Conservation (phyloP, 2,113 vertebrate species). For the Prietella phreatophila region DNA sequence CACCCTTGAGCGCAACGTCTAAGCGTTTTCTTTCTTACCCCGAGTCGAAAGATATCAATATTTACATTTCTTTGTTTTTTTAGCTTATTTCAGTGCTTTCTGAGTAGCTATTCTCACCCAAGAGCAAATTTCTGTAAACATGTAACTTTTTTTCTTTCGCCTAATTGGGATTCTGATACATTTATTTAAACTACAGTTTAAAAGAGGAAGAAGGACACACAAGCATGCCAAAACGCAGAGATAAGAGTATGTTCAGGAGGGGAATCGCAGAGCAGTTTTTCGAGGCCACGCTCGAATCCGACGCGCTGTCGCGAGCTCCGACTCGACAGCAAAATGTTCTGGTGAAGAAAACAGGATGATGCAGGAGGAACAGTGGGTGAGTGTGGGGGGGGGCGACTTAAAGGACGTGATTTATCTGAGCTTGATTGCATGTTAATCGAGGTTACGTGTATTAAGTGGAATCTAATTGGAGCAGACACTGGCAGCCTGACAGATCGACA, state of each 20-base stretch:
- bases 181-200: no score
- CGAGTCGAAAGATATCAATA: conserved; percentile 63
- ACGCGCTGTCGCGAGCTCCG: conserved; percentile 50
- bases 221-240: not conserved
- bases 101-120: conserved; percentile 40
- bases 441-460: conserved; percentile 86
- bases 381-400: conserved; percentile 71
- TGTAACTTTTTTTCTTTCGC: conserved; percentile 47
- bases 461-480: conserved; percentile 87
- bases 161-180: not conserved
- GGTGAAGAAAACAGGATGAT: conserved; percentile 71
- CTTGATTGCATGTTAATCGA: conserved; percentile 86
- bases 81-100: conserved; percentile 67
- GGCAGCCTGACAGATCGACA: conserved; percentile 84
- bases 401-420: conserved; percentile 84
- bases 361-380: conserved; percentile 70
- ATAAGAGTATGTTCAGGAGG: not conserved
- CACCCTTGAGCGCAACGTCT: conserved; percentile 77
- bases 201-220: not conserved
- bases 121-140: conserved; percentile 57
- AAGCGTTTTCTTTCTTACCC: conserved; percentile 68
- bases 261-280: conserved; percentile 1
- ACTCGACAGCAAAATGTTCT: conserved; percentile 58
- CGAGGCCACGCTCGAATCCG: conserved; percentile 2
- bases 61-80: conserved; percentile 62